A percentile compares a stretch with the other conserved stretches of the same genome.
Evolutionary conservation across 2,888 invertebrate genomes (phyloP).

Genomic region (Sclerodermus sp.): DNA sequence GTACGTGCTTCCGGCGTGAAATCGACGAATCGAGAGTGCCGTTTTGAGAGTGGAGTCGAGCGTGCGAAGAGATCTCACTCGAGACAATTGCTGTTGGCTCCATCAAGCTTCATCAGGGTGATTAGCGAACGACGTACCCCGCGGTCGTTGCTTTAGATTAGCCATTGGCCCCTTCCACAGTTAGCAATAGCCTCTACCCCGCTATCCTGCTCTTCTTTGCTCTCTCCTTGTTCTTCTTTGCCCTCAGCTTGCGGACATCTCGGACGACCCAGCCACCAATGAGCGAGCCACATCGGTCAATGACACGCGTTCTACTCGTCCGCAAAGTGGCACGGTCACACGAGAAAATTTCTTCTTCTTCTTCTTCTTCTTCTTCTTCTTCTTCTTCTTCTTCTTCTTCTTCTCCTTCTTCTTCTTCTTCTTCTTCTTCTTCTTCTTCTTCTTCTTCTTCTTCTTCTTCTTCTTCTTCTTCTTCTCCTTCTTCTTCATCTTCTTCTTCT

Average conservation of each 20-base stretch:
- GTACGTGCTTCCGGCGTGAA: not conserved
- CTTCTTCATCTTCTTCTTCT: too few relatives aligned
- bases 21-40: constrained; percentile 9
- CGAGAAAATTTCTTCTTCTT: constrained; percentile 16
- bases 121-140: constrained; percentile 38
- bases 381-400: constrained; percentile 4
- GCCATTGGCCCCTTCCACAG: constrained; percentile 17
- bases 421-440: constrained; percentile 5
- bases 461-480: constrained; percentile 13
- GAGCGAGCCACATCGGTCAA: constrained; percentile 31
- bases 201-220: not conserved
- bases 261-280: constrained; percentile 27
- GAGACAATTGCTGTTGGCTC: constrained; percentile 40
- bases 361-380: constrained; percentile 8
- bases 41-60: constrained; percentile 12
- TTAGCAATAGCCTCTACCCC: constrained; percentile 2
- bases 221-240: constrained; percentile 11
- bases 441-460: constrained; percentile 10
- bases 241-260: constrained; percentile 12
- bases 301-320: constrained; percentile 25
- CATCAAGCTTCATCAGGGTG: constrained; percentile 46
- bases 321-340: constrained; percentile 15
- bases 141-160: constrained; percentile 37
- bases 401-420: constrained; percentile 5
- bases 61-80: constrained; percentile 46